Base-by-base conservation (phyloP, 1,140 invertebrate genomes). In the Atta texana region DNA sequence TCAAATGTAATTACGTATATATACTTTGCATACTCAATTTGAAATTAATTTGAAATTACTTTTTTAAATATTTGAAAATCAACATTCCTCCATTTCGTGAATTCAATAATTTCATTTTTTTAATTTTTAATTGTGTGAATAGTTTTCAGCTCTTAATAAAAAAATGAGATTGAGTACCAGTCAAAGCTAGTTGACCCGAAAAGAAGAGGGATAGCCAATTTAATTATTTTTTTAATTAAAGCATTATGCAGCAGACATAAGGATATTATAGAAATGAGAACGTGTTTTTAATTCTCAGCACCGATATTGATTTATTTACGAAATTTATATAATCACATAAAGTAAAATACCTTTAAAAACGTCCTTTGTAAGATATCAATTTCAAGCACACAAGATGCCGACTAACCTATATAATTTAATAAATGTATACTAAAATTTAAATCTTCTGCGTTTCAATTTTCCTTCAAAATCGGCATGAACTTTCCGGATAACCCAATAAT, bases 221-320 rank as follows among this genome's bases (percentile, higher is more conserved):
- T 81, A 71, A 81, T 81, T 71, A 81, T 16, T 71, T 59, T 24
- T 81, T 81, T 81, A 71, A 81, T 81, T 71, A 81, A 81, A 81
- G 51, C 78, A 57, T 39, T 31, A 16, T n/a, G 53, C 51, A 8
- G 16, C 39, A 49, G 49, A 81, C 31, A n/a, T 2, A 44, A 31
- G 39, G 39, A 44, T 16, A 18, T 69, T 24, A 44, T 10, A 57
- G 21, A 49, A 71, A 81, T 49, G 4, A 55, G 39, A 81, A 71
- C 31, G 14, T 18, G 8, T 55, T 71, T 81, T 71, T 71, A 57
- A 71, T 71, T 81, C 10, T 57, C 51, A 3, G 39, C 21, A 44
- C 10, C 10, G 34, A 49, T 71, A 51, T 21, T 69, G 49, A 81
- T 4, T 81, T 71, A 21, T 57, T 71, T 71, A 16, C 16, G 1